These are phyloP conservation scores for Heliothis subflexa DNA, from an alignment of 1,140 invertebrate genomes.

Conservation along the genomic window DNA sequence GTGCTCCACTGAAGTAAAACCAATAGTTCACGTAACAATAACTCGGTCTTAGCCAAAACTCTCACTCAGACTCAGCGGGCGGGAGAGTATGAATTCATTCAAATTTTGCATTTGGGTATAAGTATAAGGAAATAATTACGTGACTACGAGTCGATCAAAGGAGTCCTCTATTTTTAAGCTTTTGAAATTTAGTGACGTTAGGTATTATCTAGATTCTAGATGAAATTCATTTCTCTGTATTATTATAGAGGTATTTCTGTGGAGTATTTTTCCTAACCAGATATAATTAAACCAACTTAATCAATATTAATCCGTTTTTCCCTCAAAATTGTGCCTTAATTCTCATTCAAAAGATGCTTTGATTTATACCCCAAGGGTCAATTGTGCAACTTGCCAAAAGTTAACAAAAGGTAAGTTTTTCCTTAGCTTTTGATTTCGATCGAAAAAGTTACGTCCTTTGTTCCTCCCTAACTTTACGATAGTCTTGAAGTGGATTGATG, in stretches of 20 bases:
- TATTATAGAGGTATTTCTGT: too few species aligned
- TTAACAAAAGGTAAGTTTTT: slow-evolving; percentile 41
- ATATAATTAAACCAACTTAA: too few species aligned
- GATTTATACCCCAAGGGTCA: neutral
- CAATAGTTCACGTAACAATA: slow-evolving; percentile 27
- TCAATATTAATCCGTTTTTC: too few species aligned
- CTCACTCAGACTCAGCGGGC: slow-evolving; percentile 1
- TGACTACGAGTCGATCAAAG: too few species aligned
- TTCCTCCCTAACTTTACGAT: slow-evolving; percentile 23
- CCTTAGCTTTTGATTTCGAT: slow-evolving; percentile 43
- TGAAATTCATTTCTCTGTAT: too few species aligned
- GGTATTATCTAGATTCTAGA: too few species aligned
- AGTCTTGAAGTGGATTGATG: slow-evolving; percentile 13
- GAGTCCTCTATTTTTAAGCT: too few species aligned
- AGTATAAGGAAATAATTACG: neutral
- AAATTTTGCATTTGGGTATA: neutral
- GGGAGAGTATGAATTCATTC: slow-evolving; percentile 2
- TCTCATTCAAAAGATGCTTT: neutral
- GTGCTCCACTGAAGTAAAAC: neutral
- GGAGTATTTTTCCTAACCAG: too few species aligned
- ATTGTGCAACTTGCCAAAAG: slow-evolving; percentile 7
- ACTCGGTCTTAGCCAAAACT: slow-evolving; percentile 24
- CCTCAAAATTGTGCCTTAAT: too few species aligned
- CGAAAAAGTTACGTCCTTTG: slow-evolving; percentile 41
- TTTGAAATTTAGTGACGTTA: too few species aligned